Base-by-base conservation (phyloP, 2,888 invertebrate species). In the Psylliodes chrysocephalus region DNA sequence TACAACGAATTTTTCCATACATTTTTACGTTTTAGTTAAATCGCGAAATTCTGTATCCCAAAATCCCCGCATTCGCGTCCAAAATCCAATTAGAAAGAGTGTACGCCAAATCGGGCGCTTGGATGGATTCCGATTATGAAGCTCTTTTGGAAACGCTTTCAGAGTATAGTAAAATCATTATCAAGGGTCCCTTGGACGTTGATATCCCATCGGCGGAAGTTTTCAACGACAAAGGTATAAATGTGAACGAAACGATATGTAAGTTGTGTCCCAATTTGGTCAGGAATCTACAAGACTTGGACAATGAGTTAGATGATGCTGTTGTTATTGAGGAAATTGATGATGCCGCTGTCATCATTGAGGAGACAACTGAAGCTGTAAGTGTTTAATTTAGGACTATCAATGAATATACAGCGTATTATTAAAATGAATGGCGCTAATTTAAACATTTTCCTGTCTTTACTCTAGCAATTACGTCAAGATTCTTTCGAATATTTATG, bases 41-140 rank as follows among this genome's bases (percentile, higher is more conserved):
- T 15, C 89, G 88, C 67, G 85, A 86, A 70, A 84, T 90, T 1
- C 85, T 88, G 3, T 85, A 90, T 46, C 83, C 87, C 0, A 83
- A 91, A 52, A 84, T 92, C 60, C 92, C 92, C 0, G 85, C 87
- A 10, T 88, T 92, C 77, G 87, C 89, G 0, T 85, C 86, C 46
- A 88, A 84, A 74, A 89, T 90, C 70, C 73, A 82, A 8, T 82
- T 94, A 17, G 72, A 84, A 44, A 85, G 85, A 14, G 81, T 90
- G 4, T 67, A 62, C 52, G 12, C 63, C 1, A 63, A 84, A 35
- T 77, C 77, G 22, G 77, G 78, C 0, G 77, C 69, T 2, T 91
- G 90, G 87, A 76, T 82, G 3, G 74, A 81, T 0, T 77, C 78
- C 0, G 85, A 86, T 1, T 82, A 91, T 30, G 90, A 92, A 72